Percentiles rank a stretch among this genome's conserved stretches.
Evolutionary conservation across 2,797 vertebrate species (phyloP).

Genomic region (Sebastes alutus): DNA sequence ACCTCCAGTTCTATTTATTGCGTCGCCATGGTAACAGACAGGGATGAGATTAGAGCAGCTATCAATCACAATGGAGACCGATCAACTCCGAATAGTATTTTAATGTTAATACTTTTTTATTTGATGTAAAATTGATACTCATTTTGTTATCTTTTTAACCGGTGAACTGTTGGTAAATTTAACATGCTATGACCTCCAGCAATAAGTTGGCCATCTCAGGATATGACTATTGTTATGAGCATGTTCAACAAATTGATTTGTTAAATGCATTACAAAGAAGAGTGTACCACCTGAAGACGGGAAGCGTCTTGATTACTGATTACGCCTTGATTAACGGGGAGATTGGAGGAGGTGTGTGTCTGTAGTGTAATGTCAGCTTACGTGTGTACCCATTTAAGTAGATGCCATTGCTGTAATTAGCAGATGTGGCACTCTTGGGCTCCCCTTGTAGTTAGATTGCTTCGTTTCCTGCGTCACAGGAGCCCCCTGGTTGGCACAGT

Average conservation of each 20-base stretch:
- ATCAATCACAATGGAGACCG: constrained; percentile 14
- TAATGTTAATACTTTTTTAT: background rate
- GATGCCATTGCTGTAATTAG: constrained; percentile 72
- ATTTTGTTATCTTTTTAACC: background rate
- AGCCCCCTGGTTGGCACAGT: constrained; percentile 31
- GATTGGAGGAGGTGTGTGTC: constrained; percentile 26
- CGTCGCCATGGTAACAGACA: constrained; percentile 38
- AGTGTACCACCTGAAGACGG: constrained; percentile 51
- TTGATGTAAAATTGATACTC: background rate
- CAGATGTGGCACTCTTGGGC: constrained; percentile 75
- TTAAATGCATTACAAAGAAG: constrained; percentile 44
- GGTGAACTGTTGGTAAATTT: background rate
- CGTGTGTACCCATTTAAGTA: constrained; percentile 35
- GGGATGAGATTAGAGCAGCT: constrained; percentile 10
- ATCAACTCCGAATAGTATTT: background rate
- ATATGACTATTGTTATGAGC: background rate
- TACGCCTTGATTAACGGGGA: constrained; percentile 61
- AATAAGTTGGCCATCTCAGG: background rate
- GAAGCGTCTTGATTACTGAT: constrained; percentile 74
- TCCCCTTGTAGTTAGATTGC: constrained; percentile 50
- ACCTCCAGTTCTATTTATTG: background rate
- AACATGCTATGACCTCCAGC: background rate
- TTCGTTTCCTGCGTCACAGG: constrained; percentile 47
- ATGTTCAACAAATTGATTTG: constrained; percentile 53
- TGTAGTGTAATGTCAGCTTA: constrained; percentile 30